Base-by-base conservation (phyloP, 2,797 vertebrate species). In the Rhyacichthys aspro region DNA sequence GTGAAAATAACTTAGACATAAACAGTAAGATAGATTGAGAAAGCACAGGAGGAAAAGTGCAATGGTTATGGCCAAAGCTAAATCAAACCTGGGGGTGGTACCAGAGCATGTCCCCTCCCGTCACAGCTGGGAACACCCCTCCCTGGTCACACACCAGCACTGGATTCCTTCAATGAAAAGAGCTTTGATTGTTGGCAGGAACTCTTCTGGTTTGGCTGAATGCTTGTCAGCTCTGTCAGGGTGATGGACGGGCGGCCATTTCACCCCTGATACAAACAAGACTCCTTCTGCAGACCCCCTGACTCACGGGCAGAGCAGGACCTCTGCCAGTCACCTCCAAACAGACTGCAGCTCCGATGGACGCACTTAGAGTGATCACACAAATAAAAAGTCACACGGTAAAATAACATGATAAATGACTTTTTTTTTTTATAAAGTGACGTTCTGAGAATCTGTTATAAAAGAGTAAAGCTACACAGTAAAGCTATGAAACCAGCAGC, bases 91-190 rank as follows among this genome's bases (percentile, higher is more conserved):
- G 39, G 58, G 67, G 69, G 61, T 10, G 65, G 55, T 11, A 37
- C 41, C 17, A 9, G 54, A 48, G 45, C 48, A n/a, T 45, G 33
- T 43, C 62, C 55, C 56, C 48, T 82, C 69, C 66, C 47, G 88
- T 89, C 88, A n/a, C n/a, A 89, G 79, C 72, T 72, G 65, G 78
- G 67, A 76, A 79, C 76, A 42, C 70, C 86, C 72, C 86, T 84
- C 74, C 60, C 68, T 76, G 72, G 76, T 88, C 83, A 87, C 81
- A 84, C 79, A 70, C 80, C 79, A 77, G 84, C 63, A 82, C 86
- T 86, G 87, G 84, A 89, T 88, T 89, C 86, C 70, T 88, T 91
- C 88, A 83, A 76, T 89, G 86, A 90, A 90, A 89, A 91, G 84
- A 64, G 73, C 82, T 91, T 90, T 91, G 85, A 90, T 85, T 88